A percentile compares a stretch with the other conserved stretches of the same genome.
These are phyloP conservation scores for Electrophaes corylata DNA, from an alignment of 2,888 invertebrate genomes.

Conservation along the genomic window DNA sequence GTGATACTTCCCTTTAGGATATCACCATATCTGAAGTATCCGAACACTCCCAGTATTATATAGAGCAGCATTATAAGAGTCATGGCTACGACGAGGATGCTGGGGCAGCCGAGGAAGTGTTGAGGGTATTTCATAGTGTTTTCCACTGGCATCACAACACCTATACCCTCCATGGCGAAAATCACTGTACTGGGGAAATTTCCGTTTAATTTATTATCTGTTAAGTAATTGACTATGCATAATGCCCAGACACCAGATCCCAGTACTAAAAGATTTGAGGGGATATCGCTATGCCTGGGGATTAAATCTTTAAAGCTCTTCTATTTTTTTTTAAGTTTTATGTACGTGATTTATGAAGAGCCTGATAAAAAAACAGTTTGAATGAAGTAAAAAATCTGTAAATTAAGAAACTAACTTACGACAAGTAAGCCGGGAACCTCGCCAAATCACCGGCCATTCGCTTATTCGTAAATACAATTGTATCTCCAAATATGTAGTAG, in stretches of 20 bases:
- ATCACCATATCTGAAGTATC: conserved; percentile 93
- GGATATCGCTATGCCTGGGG: too few species aligned
- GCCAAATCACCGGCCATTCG: conserved; percentile 78
- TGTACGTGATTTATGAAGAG: too few species aligned
- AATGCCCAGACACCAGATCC: too few species aligned
- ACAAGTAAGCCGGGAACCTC: conserved; percentile 94
- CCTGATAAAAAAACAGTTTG: too few species aligned
- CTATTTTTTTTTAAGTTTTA: too few species aligned
- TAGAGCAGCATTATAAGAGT: conserved; percentile 90
- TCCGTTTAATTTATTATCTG: not conserved
- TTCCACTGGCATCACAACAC: conserved; percentile 96
- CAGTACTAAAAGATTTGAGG: too few species aligned
- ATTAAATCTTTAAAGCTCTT: too few species aligned
- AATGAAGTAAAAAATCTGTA: too few species aligned
- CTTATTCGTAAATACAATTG: conserved; percentile 73
- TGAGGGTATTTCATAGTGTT: conserved; percentile 94
- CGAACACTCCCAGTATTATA: conserved; percentile 92
- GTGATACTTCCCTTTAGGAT: conserved; percentile 90
- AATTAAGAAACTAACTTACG: conserved; percentile 62
- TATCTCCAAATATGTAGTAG: conserved; percentile 89
- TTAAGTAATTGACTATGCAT: not conserved
- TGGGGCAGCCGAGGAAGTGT: conserved; percentile 91
- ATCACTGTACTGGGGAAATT: conserved; percentile 90
- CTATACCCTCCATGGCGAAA: conserved; percentile 98
- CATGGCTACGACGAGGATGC: conserved; percentile 95